Percentiles rank a stretch among this genome's conserved stretches.
Conservation (phyloP, 2,888 invertebrate genomes). For the Malachius bipustulatus region DNA sequence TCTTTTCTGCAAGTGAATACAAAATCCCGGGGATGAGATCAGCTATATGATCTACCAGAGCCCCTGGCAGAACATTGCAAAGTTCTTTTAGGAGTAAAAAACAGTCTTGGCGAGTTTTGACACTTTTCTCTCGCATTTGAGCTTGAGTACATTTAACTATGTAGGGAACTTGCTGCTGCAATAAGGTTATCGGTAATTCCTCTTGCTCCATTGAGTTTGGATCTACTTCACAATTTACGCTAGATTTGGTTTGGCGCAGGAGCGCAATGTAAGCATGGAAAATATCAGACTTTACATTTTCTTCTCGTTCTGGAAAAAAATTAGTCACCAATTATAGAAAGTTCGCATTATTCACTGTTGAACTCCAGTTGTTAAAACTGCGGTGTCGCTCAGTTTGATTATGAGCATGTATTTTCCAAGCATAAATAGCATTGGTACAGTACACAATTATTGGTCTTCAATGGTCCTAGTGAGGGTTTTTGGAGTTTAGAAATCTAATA, state of each 20-base stretch:
- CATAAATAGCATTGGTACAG: no score
- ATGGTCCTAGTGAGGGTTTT: no score
- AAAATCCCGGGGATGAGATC: conserved; percentile 80
- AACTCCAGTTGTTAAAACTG: no score
- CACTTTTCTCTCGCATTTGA: conserved; percentile 73
- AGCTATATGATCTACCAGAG: conserved; percentile 60
- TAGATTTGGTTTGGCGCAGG: conserved; percentile 76
- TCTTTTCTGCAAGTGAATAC: conserved; percentile 81
- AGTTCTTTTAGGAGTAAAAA: conserved; percentile 84
- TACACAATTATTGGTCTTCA: no score
- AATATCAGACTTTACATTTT: conserved; percentile 97
- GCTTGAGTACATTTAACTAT: conserved; percentile 84
- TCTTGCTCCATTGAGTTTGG: conserved; percentile 61
- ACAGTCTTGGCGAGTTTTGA: conserved; percentile 84
- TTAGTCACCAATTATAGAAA: no score
- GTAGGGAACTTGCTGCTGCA: conserved; percentile 52
- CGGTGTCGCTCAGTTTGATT: no score
- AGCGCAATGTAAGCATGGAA: conserved; percentile 93
- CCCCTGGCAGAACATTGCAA: conserved; percentile 78
- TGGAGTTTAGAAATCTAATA: no score
- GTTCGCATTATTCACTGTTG: no score
- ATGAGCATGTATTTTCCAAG: no score
- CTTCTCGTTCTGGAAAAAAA: conserved; percentile 62
- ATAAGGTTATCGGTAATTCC: conserved; percentile 53
- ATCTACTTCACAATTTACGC: conserved; percentile 49